Percentiles rank a stretch among this genome's conserved stretches.
Conservation (phyloP, 1,140 invertebrate genomes). For the Drosophila sp. region DNA sequence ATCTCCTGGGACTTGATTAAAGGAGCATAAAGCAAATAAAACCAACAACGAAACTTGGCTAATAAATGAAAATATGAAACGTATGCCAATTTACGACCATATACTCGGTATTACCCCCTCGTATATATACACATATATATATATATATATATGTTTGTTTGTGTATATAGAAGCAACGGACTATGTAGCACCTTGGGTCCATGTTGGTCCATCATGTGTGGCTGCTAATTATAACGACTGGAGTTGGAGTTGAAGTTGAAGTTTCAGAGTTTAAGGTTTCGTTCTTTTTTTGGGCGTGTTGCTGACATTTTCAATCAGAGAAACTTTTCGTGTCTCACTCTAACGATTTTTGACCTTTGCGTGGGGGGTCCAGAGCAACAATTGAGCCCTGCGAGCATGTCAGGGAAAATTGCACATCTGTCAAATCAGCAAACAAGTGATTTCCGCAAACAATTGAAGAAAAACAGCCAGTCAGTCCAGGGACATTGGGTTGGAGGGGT, state of each 20-base stretch:
- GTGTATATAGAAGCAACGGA: constrained; percentile 41
- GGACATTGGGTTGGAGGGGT: constrained; percentile 34
- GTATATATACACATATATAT: constrained; percentile 10
- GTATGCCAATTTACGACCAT: constrained; percentile 55
- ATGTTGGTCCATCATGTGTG: constrained; percentile 31
- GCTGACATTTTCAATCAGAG: constrained; percentile 77
- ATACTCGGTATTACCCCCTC: constrained; percentile 2
- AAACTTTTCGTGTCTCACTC: constrained; percentile 20
- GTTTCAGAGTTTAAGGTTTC: constrained; percentile 40
- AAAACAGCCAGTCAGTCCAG: constrained; percentile 66
- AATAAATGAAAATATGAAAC: constrained; percentile 81
- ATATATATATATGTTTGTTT: no score
- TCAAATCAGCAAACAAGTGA: constrained; percentile 81
- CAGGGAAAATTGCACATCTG: constrained; percentile 81
- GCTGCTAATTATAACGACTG: constrained; percentile 67
- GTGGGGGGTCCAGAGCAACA: constrained; percentile 22
- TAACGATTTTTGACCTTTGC: constrained; percentile 52
- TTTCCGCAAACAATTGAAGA: constrained; percentile 80
- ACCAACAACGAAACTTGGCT: constrained; percentile 58
- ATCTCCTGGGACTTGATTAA: constrained; percentile 82
- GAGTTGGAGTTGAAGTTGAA: constrained; percentile 3
- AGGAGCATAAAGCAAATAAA: constrained; percentile 79
- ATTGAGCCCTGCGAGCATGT: constrained; percentile 62
- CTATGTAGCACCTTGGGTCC: constrained; percentile 16
- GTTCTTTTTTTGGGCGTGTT: constrained; percentile 39